These are phyloP conservation scores for Oxygymnocypris stewartii DNA, from an alignment of 2,113 vertebrate genomes.

Conservation along the genomic window DNA sequence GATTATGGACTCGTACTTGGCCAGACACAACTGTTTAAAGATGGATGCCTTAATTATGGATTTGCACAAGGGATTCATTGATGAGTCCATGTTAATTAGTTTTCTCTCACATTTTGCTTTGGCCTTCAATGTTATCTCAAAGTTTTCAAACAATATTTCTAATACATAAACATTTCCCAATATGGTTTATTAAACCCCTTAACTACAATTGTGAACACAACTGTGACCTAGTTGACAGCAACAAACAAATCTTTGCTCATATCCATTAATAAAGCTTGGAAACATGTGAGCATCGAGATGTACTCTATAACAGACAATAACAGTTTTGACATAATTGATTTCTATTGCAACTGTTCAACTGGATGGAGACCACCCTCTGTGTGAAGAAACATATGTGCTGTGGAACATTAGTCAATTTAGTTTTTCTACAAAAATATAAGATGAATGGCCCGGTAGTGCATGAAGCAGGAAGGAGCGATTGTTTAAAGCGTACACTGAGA, in stretches of 20 bases:
- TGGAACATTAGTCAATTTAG: not conserved
- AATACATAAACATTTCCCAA: not conserved
- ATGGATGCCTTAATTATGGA: not conserved
- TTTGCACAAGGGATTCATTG: not conserved
- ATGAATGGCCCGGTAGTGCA: not conserved
- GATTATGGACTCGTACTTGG: not conserved
- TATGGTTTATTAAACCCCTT: not conserved
- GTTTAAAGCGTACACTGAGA: not conserved
- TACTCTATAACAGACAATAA: not conserved
- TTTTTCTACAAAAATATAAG: not conserved
- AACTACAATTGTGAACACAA: not conserved
- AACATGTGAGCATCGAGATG: not conserved
- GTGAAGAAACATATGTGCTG: not conserved
- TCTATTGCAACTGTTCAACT: not conserved
- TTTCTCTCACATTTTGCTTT: not conserved
- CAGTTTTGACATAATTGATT: not conserved
- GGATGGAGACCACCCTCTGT: not conserved
- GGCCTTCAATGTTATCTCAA: not conserved
- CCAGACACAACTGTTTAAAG: too few relatives aligned
- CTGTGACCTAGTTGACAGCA: not conserved
- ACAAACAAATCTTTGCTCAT: not conserved
- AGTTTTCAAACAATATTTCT: not conserved
- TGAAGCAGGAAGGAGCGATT: not conserved
- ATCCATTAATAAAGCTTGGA: slow-evolving; percentile 1
- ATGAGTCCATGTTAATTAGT: not conserved